A percentile compares a stretch with the other conserved stretches of the same genome.
Evolutionary conservation across 1,140 invertebrate genomes (phyloP).

Genomic region (Vanessa tameamea): DNA sequence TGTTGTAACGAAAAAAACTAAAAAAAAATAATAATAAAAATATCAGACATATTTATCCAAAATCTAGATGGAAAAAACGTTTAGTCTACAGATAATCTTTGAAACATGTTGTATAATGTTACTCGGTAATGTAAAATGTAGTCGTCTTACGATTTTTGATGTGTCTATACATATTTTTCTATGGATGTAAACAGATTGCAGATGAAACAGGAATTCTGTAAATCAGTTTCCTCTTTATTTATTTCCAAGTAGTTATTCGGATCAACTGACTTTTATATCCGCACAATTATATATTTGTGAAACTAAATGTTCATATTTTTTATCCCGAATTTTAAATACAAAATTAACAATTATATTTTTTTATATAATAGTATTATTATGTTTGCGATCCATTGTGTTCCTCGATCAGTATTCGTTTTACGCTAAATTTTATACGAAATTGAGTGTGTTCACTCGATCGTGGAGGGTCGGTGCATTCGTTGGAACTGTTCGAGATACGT

Average conservation of each 20-base stretch:
- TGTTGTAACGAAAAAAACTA: slow-evolving; percentile 18
- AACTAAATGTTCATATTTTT: slow-evolving; percentile 6
- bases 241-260: slow-evolving; percentile 9
- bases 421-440: neutral
- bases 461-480: neutral
- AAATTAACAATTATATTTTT: slow-evolving; percentile 8
- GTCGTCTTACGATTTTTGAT: slow-evolving; percentile 66
- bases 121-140: slow-evolving; percentile 44
- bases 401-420: slow-evolving; percentile 9
- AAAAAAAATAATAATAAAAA: slow-evolving; percentile 4
- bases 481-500: neutral
- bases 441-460: neutral
- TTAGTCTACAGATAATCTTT: slow-evolving; percentile 26
- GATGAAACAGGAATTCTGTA: neutral
- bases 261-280: slow-evolving; percentile 5
- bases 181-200: slow-evolving; percentile 50
- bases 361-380: neutral
- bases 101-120: slow-evolving; percentile 36
- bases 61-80: slow-evolving; percentile 6
- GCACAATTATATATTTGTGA: slow-evolving; percentile 12
- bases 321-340: neutral
- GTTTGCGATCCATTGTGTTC: neutral
- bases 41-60: slow-evolving; percentile 17
- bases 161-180: slow-evolving; percentile 74
- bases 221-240: neutral